Evolutionary conservation across 2,888 invertebrate species (phyloP).

Genomic region (Catocala nupta): DNA sequence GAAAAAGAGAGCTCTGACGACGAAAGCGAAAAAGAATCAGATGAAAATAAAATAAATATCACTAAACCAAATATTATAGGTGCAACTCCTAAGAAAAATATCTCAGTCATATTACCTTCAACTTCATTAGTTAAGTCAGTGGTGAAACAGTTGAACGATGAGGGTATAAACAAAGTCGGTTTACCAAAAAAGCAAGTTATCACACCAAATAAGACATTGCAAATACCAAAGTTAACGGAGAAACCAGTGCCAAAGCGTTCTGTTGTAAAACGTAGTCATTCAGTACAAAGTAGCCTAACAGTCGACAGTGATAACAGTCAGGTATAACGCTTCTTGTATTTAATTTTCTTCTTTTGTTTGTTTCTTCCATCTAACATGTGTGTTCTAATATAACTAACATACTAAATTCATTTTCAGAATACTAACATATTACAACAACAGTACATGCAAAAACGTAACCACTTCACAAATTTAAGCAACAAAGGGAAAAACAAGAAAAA

Average conservation of each 20-base stretch:
- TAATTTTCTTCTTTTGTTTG: conserved; percentile 40
- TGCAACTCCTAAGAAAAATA: conserved; percentile 77
- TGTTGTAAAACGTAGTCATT: conserved; percentile 78
- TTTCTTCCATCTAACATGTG: conserved; percentile 47
- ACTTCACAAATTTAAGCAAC: conserved; percentile 84
- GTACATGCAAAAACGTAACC: conserved; percentile 86
- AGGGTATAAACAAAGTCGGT: conserved; percentile 75
- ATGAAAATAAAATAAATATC: conserved; percentile 50
- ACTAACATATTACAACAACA: conserved; percentile 87
- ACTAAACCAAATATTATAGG: conserved; percentile 81
- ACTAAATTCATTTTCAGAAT: conserved; percentile 86
- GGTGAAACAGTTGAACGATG: conserved; percentile 76
- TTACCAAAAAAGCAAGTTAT: conserved; percentile 81
- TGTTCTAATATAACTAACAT: conserved; percentile 74
- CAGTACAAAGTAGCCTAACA: conserved; percentile 76
- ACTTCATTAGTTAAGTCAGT: conserved; percentile 81
- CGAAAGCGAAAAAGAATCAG: conserved; percentile 41
- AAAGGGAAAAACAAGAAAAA: conserved; percentile 88
- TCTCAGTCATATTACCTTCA: conserved; percentile 75
- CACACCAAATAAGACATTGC: conserved; percentile 79
- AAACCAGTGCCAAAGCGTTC: conserved; percentile 84
- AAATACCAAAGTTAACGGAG: conserved; percentile 83
- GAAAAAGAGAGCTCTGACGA: conserved; percentile 44
- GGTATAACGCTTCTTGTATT: conserved; percentile 76
- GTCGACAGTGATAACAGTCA: conserved; percentile 73